Evolutionary conservation across 2,113 vertebrate genomes (phyloP).

Genomic region (Plestiodon gilberti): DNA sequence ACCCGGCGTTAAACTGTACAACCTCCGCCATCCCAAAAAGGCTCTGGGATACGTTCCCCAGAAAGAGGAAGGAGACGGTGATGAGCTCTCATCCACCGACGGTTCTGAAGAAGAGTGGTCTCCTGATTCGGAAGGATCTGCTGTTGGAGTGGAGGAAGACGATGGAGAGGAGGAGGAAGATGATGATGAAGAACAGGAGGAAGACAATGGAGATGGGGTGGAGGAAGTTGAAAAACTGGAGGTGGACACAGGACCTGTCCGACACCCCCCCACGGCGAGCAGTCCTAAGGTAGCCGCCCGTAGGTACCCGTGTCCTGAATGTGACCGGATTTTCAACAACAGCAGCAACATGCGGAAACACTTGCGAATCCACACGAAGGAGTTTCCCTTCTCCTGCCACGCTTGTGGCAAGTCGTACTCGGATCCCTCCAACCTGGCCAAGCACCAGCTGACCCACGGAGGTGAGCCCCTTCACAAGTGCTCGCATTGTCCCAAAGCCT

Average conservation of each 20-base stretch:
- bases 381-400: conserved; percentile 71
- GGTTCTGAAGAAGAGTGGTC: background rate
- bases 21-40: background rate
- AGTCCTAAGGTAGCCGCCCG: conserved; percentile 37
- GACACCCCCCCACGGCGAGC: background rate
- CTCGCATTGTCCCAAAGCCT: conserved; percentile 81
- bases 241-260: background rate
- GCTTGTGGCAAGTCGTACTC: conserved; percentile 83
- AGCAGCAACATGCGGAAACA: conserved; percentile 78
- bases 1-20: background rate
- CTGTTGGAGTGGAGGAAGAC: background rate
- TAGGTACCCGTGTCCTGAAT: conserved; percentile 79
- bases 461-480: conserved; percentile 81
- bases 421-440: conserved; percentile 80
- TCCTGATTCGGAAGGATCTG: background rate
- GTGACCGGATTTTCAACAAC: conserved; percentile 81
- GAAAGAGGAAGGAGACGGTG: background rate
- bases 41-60: accelerated
- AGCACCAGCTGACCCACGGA: conserved; percentile 45
- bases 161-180: background rate
- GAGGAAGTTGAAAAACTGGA: background rate
- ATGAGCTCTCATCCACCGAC: background rate
- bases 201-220: too few species aligned
- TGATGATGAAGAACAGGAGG: background rate
- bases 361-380: background rate